phyloP scores from a whole-genome alignment of 1,140 invertebrate species.

The Aphis gossypii region DNA sequence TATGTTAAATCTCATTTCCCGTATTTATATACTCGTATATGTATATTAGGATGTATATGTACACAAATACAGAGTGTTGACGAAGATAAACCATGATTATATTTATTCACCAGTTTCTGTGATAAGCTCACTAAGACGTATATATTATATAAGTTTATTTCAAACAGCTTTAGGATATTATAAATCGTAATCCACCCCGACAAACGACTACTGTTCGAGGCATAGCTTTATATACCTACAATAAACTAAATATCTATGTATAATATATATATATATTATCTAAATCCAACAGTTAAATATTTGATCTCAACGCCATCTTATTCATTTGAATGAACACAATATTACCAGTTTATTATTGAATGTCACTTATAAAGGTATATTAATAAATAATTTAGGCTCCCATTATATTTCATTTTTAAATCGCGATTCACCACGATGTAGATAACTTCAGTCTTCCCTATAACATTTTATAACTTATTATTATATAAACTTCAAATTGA shows the following conservation, averaged over 20 bases:
- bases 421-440: not conserved
- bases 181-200: not conserved
- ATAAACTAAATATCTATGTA: not conserved
- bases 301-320: not conserved
- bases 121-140: not conserved
- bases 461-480: not conserved
- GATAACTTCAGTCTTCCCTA: not conserved
- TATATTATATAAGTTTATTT: not conserved
- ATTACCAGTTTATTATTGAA: not conserved
- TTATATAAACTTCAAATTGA: not conserved
- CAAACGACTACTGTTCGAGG: not conserved
- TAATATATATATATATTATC: not conserved
- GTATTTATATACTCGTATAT: not conserved
- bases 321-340: not conserved
- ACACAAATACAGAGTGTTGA: not conserved
- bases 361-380: not conserved
- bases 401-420: not conserved
- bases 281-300: constrained; percentile 30
- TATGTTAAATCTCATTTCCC: not conserved
- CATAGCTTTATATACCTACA: not conserved
- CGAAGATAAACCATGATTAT: not conserved
- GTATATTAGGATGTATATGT: not conserved
- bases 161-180: not conserved
- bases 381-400: not conserved
- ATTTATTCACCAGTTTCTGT: constrained; percentile 1